Evolutionary conservation across 2,888 invertebrate genomes (phyloP).

Genomic region (Gasteruption jaculator): DNA sequence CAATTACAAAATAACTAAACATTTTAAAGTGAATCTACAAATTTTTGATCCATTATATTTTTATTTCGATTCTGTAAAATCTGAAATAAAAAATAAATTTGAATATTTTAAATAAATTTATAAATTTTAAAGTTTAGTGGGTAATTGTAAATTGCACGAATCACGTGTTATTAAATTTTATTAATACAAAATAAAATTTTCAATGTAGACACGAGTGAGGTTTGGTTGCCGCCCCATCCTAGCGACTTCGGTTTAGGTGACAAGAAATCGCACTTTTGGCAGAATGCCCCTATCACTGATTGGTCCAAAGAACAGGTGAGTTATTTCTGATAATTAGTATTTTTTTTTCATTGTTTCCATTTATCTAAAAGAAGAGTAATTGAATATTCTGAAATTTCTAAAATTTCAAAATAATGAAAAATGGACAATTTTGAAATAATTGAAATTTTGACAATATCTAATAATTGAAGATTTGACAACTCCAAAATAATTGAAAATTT

Average conservation of each 20-base stretch:
- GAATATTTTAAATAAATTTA: no score
- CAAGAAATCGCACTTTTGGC: conserved; percentile 65
- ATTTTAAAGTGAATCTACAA: no score
- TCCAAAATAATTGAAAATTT: no score
- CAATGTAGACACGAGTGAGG: conserved; percentile 48
- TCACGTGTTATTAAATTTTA: conserved; percentile 3
- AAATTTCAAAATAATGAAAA: not conserved
- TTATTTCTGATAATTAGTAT: no score
- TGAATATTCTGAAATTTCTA: not conserved
- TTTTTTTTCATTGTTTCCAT: not conserved
- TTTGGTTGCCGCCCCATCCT: conserved; percentile 56
- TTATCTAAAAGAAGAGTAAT: not conserved
- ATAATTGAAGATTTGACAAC: no score
- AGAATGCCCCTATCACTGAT: conserved; percentile 64
- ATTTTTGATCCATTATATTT: no score
- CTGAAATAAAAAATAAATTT: no score
- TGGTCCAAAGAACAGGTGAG: conserved; percentile 75
- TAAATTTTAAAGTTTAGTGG: not conserved
- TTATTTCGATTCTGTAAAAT: no score
- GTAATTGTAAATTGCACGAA: not conserved
- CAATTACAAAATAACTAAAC: no score
- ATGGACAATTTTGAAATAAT: no score
- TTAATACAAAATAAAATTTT: conserved; percentile 4
- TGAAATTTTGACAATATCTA: no score
- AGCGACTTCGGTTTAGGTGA: conserved; percentile 61